Evolutionary conservation across 1,140 invertebrate species (phyloP).

Genomic region (Harlomillsia oculata): DNA sequence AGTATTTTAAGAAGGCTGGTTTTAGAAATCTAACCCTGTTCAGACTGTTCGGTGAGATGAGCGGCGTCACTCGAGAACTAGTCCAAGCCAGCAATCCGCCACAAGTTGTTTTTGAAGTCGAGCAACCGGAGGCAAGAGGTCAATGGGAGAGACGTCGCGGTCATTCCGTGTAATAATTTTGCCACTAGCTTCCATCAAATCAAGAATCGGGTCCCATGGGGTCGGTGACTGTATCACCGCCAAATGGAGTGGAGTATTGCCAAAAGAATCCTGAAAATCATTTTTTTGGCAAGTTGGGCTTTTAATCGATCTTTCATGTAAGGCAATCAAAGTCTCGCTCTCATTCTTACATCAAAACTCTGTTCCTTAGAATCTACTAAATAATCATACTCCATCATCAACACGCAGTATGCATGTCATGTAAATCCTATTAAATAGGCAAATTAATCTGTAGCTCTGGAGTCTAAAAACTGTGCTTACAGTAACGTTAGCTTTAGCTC

Average conservation of each 20-base stretch:
- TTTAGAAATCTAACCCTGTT: conserved; percentile 31
- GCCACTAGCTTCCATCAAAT: conserved; percentile 47
- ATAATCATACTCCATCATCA: too few relatives aligned
- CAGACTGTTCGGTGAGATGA: conserved; percentile 31
- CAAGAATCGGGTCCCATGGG: conserved; percentile 45
- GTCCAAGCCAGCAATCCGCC: conserved; percentile 41
- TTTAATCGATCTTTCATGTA: conserved; percentile 18
- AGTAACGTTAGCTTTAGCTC: conserved; percentile 44
- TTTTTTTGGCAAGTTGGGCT: conserved; percentile 35
- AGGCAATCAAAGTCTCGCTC: neutral
- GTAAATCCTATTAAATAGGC: too few relatives aligned
- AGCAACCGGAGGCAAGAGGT: conserved; percentile 43
- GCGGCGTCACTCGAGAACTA: conserved; percentile 37
- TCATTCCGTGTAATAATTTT: conserved; percentile 44
- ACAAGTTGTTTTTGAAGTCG: conserved; percentile 44
- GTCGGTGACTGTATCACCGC: conserved; percentile 45
- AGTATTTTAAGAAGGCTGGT: neutral
- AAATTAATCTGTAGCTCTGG: too few relatives aligned
- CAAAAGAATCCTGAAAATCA: conserved; percentile 45
- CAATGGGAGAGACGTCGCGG: conserved; percentile 42
- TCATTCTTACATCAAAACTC: neutral
- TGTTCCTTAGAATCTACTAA: too few relatives aligned
- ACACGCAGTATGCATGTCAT: too few relatives aligned
- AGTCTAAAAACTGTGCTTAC: conserved; percentile 37
- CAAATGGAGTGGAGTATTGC: conserved; percentile 50